Conservation (phyloP, 2,888 invertebrate species). For the Drosophila lutescens region DNA sequence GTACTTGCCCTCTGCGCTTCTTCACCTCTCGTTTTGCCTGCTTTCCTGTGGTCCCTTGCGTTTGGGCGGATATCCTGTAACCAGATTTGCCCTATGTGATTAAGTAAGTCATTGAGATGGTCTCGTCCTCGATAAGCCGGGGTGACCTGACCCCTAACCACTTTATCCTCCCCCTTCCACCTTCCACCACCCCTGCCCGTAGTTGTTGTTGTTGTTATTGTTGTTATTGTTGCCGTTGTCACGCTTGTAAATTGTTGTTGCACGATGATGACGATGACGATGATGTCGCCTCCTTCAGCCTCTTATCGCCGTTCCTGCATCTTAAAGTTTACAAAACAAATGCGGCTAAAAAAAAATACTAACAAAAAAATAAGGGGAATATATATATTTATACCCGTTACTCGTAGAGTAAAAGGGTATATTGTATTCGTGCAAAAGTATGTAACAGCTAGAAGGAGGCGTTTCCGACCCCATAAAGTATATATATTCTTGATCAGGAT, state of each 20-base stretch:
- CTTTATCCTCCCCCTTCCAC: conserved; percentile 12
- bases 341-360: conserved; percentile 21
- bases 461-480: too few relatives aligned
- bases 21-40: conserved; percentile 12
- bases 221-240: conserved; percentile 44
- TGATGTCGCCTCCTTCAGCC: conserved; percentile 48
- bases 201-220: conserved; percentile 18
- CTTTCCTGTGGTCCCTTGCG: conserved; percentile 60
- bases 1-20: conserved; percentile 26
- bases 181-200: not conserved
- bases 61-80: conserved; percentile 78
- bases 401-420: too few relatives aligned
- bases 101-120: conserved; percentile 80
- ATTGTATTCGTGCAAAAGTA: too few relatives aligned
- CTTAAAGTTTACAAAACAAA: conserved; percentile 64
- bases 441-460: too few relatives aligned
- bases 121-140: conserved; percentile 67
- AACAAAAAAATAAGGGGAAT: conserved; percentile 9
- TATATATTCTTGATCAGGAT: too few relatives aligned
- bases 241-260: conserved; percentile 49
- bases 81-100: conserved; percentile 80
- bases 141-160: conserved; percentile 47
- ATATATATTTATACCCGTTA: too few relatives aligned
- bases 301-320: conserved; percentile 69
- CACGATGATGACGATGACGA: conserved; percentile 26